Evolutionary conservation across 2,797 vertebrate genomes (phyloP), one percentile per base, ranked within the genome.

Genomic region (Gambusia yucatana): DNA sequence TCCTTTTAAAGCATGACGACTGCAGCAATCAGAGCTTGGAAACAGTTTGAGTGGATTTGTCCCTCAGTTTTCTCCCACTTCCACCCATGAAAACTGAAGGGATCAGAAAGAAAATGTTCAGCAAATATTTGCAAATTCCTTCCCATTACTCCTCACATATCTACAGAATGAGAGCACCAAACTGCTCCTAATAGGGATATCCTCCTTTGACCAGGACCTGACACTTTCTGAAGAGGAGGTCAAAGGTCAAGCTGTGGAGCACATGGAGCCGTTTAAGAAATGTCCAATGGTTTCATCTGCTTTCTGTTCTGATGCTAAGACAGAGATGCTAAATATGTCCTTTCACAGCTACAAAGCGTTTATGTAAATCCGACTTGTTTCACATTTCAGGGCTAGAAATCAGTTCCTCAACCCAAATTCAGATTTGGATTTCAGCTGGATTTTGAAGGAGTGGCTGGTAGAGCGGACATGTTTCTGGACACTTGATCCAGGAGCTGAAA

Each of bases 121-220:
- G 88, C 88, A 91, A 93, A 93, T 91, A 89, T 91, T 87, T 90
- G 80, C 82, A 88, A 89, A 93, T 92, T 93, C 88, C 82, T 87
- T 79, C 22, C 74, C 67, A 82, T 89, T 87, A 75, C 84, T 87
- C 79, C 83, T 85, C 78, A 81, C 80, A 83, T 89, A 86, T 87
- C 85, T 91, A 77, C 88, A 88, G 79, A 83, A 85, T 77, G 82
- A 91, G 81, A 67, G 57, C 73, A 75, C 46, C 74, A 63, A 88
- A 85, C 81, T 90, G 80, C 72, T 76, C 80, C 89, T 87, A 78
- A 77, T 87, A 86, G 77, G 78, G 75, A 91, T 89, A 76, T 86
- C 77, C 81, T 87, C 84, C 77, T 89, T 83, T 86, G 87, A 93
- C 87, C 90, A 89, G 77, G 82, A 82, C 78, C 77, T 59, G 73